These are phyloP conservation scores for Baronia brevicornis DNA, from an alignment of 2,888 invertebrate species.

Conservation along the genomic window DNA sequence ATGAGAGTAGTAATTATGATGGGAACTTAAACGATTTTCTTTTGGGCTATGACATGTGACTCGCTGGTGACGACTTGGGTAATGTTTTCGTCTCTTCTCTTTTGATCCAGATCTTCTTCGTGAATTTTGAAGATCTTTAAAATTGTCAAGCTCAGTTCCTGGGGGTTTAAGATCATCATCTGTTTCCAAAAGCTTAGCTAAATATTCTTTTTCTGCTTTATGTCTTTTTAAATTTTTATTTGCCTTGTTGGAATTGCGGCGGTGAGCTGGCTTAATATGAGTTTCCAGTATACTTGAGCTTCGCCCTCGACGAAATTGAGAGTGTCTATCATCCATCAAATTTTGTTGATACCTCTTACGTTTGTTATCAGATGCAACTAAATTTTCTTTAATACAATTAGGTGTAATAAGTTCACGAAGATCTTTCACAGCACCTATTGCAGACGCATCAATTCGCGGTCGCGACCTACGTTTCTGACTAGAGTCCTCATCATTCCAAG, in stretches of 20 bases:
- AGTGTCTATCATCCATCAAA: constrained; percentile 7
- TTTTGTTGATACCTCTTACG: constrained; percentile 10
- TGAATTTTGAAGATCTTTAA: constrained; percentile 27
- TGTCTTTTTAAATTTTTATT: constrained; percentile 60
- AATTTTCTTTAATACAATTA: constrained; percentile 19
- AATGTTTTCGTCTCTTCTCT: constrained; percentile 2
- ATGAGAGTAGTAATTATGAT: constrained; percentile 13
- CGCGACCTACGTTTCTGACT: constrained; percentile 22
- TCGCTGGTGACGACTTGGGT: background rate
- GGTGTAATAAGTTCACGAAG: constrained; percentile 42
- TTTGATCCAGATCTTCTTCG: constrained; percentile 19
- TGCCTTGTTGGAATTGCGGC: constrained; percentile 61
- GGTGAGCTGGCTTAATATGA: constrained; percentile 58
- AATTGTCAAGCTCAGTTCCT: constrained; percentile 65
- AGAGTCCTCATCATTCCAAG: constrained; percentile 49
- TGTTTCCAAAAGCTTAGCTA: constrained; percentile 57
- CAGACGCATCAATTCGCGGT: constrained; percentile 27
- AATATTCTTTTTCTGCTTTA: constrained; percentile 60
- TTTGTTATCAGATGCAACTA: constrained; percentile 17
- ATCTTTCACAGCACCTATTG: constrained; percentile 41
- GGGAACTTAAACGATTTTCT: constrained; percentile 9
- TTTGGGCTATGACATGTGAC: background rate
- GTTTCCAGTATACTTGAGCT: constrained; percentile 36
- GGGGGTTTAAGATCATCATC: constrained; percentile 56
- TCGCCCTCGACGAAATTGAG: constrained; percentile 18